Conservation (phyloP, 2,113 vertebrate species). For the Hiodon alosoides region DNA sequence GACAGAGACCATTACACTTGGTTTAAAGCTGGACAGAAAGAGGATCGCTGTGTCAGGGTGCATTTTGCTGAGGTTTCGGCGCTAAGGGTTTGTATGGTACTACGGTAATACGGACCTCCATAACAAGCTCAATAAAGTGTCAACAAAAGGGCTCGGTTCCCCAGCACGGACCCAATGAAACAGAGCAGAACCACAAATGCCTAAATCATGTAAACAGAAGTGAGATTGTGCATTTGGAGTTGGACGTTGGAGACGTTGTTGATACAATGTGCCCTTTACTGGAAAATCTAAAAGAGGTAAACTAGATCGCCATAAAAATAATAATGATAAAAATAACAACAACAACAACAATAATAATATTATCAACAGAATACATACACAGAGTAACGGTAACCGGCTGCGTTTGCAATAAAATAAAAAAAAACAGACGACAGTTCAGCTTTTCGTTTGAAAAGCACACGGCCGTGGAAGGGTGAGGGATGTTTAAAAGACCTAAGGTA, state of each 20-base stretch:
- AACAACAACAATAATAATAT: constrained; percentile 61
- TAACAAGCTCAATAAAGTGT: background rate
- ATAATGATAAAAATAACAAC: constrained; percentile 48
- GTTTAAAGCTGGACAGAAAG: background rate
- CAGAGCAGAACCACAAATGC: background rate
- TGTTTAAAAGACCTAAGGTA: background rate
- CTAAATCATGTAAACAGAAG: constrained; percentile 24
- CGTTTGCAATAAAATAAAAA: constrained; percentile 20
- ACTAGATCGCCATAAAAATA: constrained; percentile 38
- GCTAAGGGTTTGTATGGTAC: too few relatives aligned
- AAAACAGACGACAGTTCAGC: constrained; percentile 45
- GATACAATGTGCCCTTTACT: constrained; percentile 54
- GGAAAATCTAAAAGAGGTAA: constrained; percentile 42
- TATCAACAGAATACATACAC: constrained; percentile 72
- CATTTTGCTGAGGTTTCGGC: too few relatives aligned
- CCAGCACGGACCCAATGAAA: constrained; percentile 15
- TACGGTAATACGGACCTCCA: background rate
- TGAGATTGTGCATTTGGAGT: constrained; percentile 30
- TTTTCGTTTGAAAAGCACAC: constrained; percentile 56
- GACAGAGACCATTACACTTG: too few relatives aligned
- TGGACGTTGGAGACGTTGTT: constrained; percentile 39
- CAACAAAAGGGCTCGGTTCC: background rate
- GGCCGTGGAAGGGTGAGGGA: constrained; percentile 16
- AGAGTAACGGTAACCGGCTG: constrained; percentile 45
- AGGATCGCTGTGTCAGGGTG: too few relatives aligned